Conservation (phyloP, 2,888 invertebrate species). For the Tribolium freemani region DNA sequence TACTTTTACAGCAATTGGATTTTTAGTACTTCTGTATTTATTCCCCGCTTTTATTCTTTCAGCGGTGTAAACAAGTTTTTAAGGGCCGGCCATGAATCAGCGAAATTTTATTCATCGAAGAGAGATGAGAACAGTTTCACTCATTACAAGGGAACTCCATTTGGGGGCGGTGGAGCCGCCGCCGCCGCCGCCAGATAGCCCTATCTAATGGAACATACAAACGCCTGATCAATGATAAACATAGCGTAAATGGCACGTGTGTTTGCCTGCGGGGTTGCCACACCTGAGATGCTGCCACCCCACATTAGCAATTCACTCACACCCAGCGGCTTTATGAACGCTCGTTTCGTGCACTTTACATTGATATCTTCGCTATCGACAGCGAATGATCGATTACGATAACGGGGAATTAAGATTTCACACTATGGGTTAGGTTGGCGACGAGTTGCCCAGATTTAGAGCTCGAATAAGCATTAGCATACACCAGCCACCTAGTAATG, state of each 20-base stretch:
- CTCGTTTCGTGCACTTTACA: slow-evolving; percentile 14
- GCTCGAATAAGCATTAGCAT: slow-evolving; percentile 7
- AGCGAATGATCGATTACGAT: slow-evolving; percentile 37
- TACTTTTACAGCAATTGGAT: slow-evolving; percentile 38
- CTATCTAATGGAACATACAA: slow-evolving; percentile 44
- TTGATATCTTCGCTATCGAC: slow-evolving; percentile 6
- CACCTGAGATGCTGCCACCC: slow-evolving; percentile 40
- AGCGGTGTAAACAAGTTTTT: slow-evolving; percentile 32
- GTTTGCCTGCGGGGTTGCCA: slow-evolving; percentile 40
- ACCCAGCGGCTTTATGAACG: slow-evolving; percentile 18
- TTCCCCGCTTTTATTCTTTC: slow-evolving; percentile 32
- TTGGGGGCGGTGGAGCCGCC: neutral
- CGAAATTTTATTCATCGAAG: slow-evolving; percentile 21
- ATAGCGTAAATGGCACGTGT: slow-evolving; percentile 45
- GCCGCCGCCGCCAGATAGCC: slow-evolving; percentile 38
- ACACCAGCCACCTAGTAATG: slow-evolving; percentile 26
- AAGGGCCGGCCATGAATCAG: slow-evolving; percentile 33
- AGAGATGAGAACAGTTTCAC: too few relatives aligned
- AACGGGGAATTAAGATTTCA: slow-evolving; percentile 10
- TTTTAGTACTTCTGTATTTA: slow-evolving; percentile 37
- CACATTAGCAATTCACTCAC: slow-evolving; percentile 20
- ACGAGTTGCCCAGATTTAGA: neutral
- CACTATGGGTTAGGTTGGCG: neutral
- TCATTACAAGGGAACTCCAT: neutral
- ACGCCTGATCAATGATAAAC: slow-evolving; percentile 46